Percentiles rank a stretch among this genome's conserved stretches.
Evolutionary conservation across 2,797 vertebrate species (phyloP).

Genomic region (Eremophila alpestris): DNA sequence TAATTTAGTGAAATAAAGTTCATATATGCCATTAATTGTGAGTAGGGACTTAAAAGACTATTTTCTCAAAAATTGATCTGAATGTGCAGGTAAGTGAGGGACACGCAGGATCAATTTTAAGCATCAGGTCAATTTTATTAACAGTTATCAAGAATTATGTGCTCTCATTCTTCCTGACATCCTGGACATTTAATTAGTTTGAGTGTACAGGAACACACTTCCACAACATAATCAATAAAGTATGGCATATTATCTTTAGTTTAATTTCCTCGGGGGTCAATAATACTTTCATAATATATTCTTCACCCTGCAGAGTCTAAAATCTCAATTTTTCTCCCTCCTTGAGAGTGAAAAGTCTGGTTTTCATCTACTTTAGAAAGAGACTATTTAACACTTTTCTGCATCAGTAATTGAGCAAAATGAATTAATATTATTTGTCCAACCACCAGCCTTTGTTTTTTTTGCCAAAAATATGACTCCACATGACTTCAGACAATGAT

Average conservation of each 20-base stretch:
- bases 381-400: background rate
- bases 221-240: background rate
- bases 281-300: background rate
- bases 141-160: background rate
- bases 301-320: background rate
- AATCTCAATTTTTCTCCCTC: background rate
- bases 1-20: background rate
- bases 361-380: background rate
- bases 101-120: background rate
- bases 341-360: background rate
- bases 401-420: background rate
- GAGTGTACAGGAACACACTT: background rate
- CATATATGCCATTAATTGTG: background rate
- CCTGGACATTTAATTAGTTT: background rate
- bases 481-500: background rate
- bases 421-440: fast-evolving
- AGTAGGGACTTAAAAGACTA: background rate
- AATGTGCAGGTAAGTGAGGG: background rate
- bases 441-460: background rate
- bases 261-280: background rate
- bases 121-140: background rate
- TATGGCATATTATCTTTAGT: background rate
- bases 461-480: background rate
- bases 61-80: background rate
- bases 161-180: background rate